phyloP scores from a whole-genome alignment of 2,797 vertebrate genomes.

The Pangasius mekongensis region DNA sequence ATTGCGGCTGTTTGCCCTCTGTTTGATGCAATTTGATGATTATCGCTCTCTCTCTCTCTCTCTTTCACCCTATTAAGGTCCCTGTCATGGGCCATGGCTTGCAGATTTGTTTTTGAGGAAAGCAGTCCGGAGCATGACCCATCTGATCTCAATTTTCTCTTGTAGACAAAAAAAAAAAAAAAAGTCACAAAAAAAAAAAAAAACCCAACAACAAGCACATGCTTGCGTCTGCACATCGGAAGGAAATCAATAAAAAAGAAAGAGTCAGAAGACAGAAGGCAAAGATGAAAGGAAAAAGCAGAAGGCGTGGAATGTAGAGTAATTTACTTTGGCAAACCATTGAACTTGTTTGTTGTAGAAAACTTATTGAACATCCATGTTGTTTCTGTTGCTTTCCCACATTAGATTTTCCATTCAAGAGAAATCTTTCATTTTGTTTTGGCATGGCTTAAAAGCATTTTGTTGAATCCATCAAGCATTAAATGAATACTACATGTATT shows the following conservation, averaged over 20 bases:
- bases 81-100: conserved; percentile 52
- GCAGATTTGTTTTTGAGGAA: conserved; percentile 40
- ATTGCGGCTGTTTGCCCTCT: conserved; percentile 67
- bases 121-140: conserved; percentile 67
- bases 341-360: conserved; percentile 44
- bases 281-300: conserved; percentile 68
- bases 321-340: conserved; percentile 55
- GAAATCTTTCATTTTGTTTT: conserved; percentile 12
- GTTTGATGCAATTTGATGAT: conserved; percentile 70
- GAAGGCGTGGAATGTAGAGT: conserved; percentile 48
- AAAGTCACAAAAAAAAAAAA: conserved; percentile 59
- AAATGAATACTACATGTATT: neutral
- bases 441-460: conserved; percentile 18
- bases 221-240: conserved; percentile 73
- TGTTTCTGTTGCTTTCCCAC: conserved; percentile 31
- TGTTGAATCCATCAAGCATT: neutral
- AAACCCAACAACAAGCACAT: conserved; percentile 67
- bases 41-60: conserved; percentile 38
- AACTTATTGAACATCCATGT: conserved; percentile 40
- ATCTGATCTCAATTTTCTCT: conserved; percentile 78
- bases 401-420: conserved; percentile 17
- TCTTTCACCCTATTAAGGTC: conserved; percentile 28
- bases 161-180: conserved; percentile 63
- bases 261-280: conserved; percentile 57
- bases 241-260: conserved; percentile 73